Percentiles rank a stretch among this genome's conserved stretches.
Conservation (phyloP, 2,113 vertebrate species). For the Oryzias celebensis region DNA sequence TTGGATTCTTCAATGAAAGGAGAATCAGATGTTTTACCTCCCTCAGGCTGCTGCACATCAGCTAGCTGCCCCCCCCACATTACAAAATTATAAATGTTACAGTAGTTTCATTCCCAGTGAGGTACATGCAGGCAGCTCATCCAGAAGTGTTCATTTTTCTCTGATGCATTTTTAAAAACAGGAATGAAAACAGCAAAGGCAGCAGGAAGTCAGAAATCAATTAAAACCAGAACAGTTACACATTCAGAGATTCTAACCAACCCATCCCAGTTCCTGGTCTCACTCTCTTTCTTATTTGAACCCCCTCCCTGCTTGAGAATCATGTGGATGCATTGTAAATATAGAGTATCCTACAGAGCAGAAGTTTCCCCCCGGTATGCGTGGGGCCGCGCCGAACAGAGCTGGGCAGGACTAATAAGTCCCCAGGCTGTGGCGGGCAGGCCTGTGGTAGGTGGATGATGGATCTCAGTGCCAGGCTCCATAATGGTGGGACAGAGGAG, state of each 20-base stretch:
- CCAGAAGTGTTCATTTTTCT: no score
- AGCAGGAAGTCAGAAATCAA: no score
- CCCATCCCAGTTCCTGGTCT: background rate
- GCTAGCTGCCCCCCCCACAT: no score
- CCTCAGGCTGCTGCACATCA: no score
- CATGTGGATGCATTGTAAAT: constrained; percentile 48
- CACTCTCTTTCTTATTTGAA: background rate
- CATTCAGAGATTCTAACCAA: background rate
- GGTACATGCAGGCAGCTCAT: no score
- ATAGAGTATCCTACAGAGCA: constrained; percentile 18
- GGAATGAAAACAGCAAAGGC: no score
- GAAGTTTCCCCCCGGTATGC: constrained; percentile 50
- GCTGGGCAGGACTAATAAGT: constrained; percentile 69
- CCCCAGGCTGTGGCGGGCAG: constrained; percentile 67
- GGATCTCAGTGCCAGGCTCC: constrained; percentile 76
- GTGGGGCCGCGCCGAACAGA: constrained; percentile 49
- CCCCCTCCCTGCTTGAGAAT: constrained; percentile 8
- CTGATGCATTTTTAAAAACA: no score
- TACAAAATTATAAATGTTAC: no score
- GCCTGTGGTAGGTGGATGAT: constrained; percentile 75
- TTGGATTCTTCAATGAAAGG: no score
- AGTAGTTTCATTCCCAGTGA: no score
- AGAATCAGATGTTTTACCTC: no score
- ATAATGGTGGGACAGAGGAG: constrained; percentile 83
- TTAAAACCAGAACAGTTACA: background rate